Evolutionary conservation across 2,888 invertebrate genomes (phyloP).

Genomic region (Scaptomyza tumidula): DNA sequence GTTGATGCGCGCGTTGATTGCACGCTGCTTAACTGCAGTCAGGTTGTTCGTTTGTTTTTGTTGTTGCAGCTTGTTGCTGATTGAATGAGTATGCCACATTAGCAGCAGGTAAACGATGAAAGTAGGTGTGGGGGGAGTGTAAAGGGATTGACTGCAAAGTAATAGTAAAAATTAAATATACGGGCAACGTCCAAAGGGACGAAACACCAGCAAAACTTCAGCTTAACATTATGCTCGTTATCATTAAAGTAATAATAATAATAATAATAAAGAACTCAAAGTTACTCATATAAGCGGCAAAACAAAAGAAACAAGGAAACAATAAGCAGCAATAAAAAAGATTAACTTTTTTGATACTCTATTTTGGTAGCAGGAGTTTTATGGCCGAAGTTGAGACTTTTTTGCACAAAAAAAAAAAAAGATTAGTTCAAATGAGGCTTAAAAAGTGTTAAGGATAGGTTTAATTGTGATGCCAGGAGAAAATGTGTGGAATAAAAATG

Average conservation of each 20-base stretch:
- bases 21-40: conserved; percentile 46
- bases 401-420: too few relatives aligned
- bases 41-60: conserved; percentile 23
- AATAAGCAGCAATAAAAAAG: not conserved
- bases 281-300: conserved; percentile 18
- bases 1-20: conserved; percentile 72
- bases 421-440: too few relatives aligned
- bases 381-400: too few relatives aligned
- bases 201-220: conserved; percentile 32
- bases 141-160: not conserved
- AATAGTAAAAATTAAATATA: not conserved
- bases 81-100: conserved; percentile 72
- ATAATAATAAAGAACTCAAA: conserved; percentile 33
- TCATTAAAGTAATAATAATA: conserved; percentile 22
- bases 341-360: conserved; percentile 1
- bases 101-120: conserved; percentile 27
- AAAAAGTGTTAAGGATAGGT: too few relatives aligned
- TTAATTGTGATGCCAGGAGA: too few relatives aligned
- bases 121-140: not conserved
- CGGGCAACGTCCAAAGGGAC: conserved; percentile 21
- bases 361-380: too few relatives aligned
- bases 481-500: too few relatives aligned
- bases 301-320: conserved; percentile 7
- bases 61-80: conserved; percentile 36
- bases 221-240: conserved; percentile 44